These are phyloP conservation scores for Drosophila planitibia DNA, from an alignment of 2,888 invertebrate species.

Conservation along the genomic window DNA sequence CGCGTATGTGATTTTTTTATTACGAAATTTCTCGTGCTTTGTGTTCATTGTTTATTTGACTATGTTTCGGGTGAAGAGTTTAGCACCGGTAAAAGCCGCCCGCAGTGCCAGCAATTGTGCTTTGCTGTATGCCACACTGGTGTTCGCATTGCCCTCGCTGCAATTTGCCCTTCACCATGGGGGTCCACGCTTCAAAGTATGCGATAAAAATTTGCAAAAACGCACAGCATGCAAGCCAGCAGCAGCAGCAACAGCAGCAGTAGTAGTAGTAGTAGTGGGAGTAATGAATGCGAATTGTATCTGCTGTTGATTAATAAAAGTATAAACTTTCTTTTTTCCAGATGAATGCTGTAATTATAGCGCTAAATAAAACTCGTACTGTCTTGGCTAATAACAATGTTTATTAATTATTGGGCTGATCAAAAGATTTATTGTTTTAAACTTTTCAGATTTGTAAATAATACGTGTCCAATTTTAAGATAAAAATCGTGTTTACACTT, in stretches of 20 bases:
- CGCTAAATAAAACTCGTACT: constrained; percentile 42
- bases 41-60: constrained; percentile 72
- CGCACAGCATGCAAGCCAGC: constrained; percentile 48
- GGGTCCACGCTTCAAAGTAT: constrained; percentile 29
- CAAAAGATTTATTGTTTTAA: background rate
- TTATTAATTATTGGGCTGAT: background rate
- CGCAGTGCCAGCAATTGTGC: constrained; percentile 50
- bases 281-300: constrained; percentile 5
- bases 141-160: background rate
- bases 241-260: background rate
- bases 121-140: constrained; percentile 35
- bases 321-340: constrained; percentile 18
- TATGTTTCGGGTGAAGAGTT: constrained; percentile 32
- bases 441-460: background rate
- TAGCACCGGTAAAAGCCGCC: constrained; percentile 52
- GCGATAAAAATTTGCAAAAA: constrained; percentile 55
- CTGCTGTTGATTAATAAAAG: constrained; percentile 29
- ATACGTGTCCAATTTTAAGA: background rate
- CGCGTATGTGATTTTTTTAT: constrained; percentile 66
- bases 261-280: background rate
- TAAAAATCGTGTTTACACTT: background rate
- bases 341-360: constrained; percentile 35
- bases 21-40: constrained; percentile 69
- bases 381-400: constrained; percentile 16
- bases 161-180: constrained; percentile 28